These are phyloP conservation scores for Schizopygopsis malacanthus DNA, from an alignment of 2,797 vertebrate genomes.

Conservation along the genomic window DNA sequence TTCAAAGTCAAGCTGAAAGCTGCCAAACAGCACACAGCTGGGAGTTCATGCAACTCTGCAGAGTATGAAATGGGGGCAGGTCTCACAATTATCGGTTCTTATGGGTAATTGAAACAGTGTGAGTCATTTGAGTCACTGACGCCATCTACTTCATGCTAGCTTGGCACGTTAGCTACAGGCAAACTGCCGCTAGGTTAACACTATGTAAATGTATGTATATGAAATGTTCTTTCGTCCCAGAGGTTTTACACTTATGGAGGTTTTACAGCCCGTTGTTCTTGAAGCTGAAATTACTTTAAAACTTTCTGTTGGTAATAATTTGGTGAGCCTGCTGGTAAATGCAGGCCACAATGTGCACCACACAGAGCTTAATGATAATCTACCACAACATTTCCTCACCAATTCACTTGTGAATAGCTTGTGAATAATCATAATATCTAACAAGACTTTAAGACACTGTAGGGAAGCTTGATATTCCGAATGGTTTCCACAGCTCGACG, in stretches of 20 bases:
- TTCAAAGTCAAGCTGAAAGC: constrained; percentile 24
- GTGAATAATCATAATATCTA: constrained; percentile 13
- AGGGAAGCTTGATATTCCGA: background rate
- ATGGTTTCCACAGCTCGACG: background rate
- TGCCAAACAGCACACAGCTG: constrained; percentile 39
- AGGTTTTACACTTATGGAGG: background rate
- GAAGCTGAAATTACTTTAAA: background rate
- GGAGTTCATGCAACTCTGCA: constrained; percentile 3
- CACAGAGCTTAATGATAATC: background rate
- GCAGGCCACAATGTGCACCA: background rate
- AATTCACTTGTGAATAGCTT: background rate
- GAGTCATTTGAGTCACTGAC: constrained; percentile 33
- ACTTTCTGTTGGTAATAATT: background rate
- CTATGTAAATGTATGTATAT: constrained; percentile 30
- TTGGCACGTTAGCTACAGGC: constrained; percentile 3
- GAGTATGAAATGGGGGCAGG: constrained; percentile 30
- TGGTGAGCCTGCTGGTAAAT: constrained; percentile 16
- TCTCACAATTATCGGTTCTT: constrained; percentile 46
- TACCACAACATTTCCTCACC: background rate
- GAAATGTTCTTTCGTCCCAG: background rate
- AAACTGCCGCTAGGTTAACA: constrained; percentile 8
- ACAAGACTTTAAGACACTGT: background rate
- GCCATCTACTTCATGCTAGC: background rate
- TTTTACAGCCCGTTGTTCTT: background rate
- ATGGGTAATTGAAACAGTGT: constrained; percentile 45